These are phyloP conservation scores for Drosophila arizonae DNA, from an alignment of 1,140 invertebrate species.

Conservation along the genomic window DNA sequence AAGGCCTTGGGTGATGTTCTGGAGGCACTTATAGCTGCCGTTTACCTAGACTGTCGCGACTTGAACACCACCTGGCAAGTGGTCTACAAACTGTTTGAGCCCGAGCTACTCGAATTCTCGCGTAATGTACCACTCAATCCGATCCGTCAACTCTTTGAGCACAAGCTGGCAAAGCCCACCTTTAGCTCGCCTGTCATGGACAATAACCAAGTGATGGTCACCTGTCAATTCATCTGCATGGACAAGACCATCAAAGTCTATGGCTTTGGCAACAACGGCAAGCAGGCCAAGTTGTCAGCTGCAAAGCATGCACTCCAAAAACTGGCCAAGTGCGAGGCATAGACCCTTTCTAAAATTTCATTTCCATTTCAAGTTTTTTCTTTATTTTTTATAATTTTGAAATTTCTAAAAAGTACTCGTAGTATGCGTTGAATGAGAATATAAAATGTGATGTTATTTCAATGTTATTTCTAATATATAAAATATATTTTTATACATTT, in stretches of 20 bases:
- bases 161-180: constrained; percentile 84
- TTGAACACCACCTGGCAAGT: constrained; percentile 93
- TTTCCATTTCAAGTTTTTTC: background rate
- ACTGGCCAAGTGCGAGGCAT: constrained; percentile 55
- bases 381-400: background rate
- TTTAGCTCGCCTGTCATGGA: constrained; percentile 83
- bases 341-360: background rate
- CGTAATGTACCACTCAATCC: constrained; percentile 94
- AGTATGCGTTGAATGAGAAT: no score
- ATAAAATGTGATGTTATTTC: no score
- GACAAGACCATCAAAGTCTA: constrained; percentile 85
- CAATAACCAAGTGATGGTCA: constrained; percentile 85
- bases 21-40: constrained; percentile 95
- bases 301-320: constrained; percentile 88
- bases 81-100: constrained; percentile 89
- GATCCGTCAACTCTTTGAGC: constrained; percentile 92
- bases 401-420: no score
- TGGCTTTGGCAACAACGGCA: constrained; percentile 88
- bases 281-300: constrained; percentile 88
- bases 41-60: constrained; percentile 94
- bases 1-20: constrained; percentile 97
- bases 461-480: no score
- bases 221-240: constrained; percentile 85
- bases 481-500: no score
- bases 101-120: constrained; percentile 90